A percentile compares a stretch with the other conserved stretches of the same genome.
Evolutionary conservation across 1,140 invertebrate species (phyloP).

Genomic region (Neomicropteryx cornuta): DNA sequence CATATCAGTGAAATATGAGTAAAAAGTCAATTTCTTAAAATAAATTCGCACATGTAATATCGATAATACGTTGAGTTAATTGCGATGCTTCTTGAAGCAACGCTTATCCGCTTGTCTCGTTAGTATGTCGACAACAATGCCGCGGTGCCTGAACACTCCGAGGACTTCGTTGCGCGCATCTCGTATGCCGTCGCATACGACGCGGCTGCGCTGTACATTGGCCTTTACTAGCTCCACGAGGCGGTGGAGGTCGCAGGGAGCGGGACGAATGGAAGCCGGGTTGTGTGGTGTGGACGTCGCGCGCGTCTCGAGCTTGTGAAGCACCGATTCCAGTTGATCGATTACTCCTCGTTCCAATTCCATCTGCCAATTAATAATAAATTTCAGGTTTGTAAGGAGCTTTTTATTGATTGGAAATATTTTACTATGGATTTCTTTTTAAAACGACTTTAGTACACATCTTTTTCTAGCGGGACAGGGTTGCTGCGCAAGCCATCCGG

Average conservation of each 20-base stretch:
- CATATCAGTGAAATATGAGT: too few species aligned
- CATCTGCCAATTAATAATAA: constrained; percentile 16
- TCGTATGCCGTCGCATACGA: constrained; percentile 82
- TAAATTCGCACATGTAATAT: too few species aligned
- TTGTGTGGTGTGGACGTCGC: constrained; percentile 19
- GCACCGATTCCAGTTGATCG: constrained; percentile 22
- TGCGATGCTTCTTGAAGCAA: constrained; percentile 72
- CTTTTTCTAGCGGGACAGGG: too few species aligned
- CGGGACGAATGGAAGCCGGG: constrained; percentile 22
- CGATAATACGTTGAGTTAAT: too few species aligned
- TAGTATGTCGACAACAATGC: constrained; percentile 78
- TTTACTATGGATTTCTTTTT: neutral
- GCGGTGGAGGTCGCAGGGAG: constrained; percentile 20
- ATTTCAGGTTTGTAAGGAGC: neutral
- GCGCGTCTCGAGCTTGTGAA: constrained; percentile 24
- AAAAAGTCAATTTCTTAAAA: too few species aligned
- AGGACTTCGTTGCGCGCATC: constrained; percentile 80
- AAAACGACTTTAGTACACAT: neutral
- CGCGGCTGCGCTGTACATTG: constrained; percentile 88
- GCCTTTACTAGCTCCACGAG: constrained; percentile 21
- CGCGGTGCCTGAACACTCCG: constrained; percentile 85
- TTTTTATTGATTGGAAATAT: neutral
- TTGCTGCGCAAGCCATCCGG: too few species aligned
- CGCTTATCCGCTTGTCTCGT: constrained; percentile 82
- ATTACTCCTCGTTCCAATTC: constrained; percentile 29